Base-by-base conservation (phyloP, 2,797 vertebrate genomes). In the Sebastes iracundus region DNA sequence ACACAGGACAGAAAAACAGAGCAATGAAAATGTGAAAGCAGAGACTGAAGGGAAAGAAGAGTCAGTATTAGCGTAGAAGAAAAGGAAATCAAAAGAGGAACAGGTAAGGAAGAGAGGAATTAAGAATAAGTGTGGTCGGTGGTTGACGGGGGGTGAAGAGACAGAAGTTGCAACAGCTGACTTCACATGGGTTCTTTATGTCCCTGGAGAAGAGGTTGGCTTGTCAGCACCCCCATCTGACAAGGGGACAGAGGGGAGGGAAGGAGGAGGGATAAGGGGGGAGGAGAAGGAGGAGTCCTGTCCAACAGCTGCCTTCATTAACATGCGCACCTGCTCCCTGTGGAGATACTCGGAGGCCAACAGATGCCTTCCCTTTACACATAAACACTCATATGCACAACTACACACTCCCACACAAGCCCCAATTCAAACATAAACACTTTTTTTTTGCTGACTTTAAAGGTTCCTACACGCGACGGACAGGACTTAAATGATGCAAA, bases 321-420 rank as follows among this genome's bases (percentile, higher is more conserved):
- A 92, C 93, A 95, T 97, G 96, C 95, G 90, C 97, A 98, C 97
- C 97, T 98, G 97, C 97, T 97, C 96, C 94, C 93, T 94, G 93
- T 83, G 86, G 95, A 96, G 96, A 95, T 91, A 96, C 96, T 96
- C 93, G 92, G 94, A 93, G 73, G 72, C 84, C 92, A 93, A 94
- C 97, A 94, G 94, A 96, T 94, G 96, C 96, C 95, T 94, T 96
- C 94, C 93, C 90, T 93, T 90, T 89, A 86, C 91, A 90, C 84
- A 87, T 86, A 94, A 92, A 94, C 87, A 88, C 86, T 88, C 59
- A 6, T 30, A 87, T 90, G 88, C 85, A 88, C 90, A 90, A 82
- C 87, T 90, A 93, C 94, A 92, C 92, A 88, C 85, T 30, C 61
- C 67, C 84, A 65, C 87, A 88, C 84, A 88, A 87, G 76, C 87